These are phyloP conservation scores for Eupithecia subfuscata DNA, from an alignment of 2,888 invertebrate genomes.

Conservation along the genomic window DNA sequence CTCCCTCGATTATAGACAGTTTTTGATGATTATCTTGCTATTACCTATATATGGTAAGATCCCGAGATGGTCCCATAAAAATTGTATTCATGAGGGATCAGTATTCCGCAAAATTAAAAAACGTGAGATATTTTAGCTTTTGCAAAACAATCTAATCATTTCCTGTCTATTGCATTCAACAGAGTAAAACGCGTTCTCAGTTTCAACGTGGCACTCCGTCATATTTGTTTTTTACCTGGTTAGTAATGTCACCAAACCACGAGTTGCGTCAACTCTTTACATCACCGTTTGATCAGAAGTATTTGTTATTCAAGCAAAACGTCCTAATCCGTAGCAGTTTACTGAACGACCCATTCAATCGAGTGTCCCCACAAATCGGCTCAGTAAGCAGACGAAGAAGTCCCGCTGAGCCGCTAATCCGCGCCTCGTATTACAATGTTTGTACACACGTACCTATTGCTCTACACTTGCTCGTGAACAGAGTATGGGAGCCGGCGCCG, in stretches of 20 bases:
- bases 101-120: too few species aligned
- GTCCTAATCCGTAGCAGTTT: neutral
- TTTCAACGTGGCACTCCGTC: neutral
- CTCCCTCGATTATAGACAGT: too few species aligned
- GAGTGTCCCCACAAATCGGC: neutral
- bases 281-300: neutral
- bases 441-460: neutral
- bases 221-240: too few species aligned
- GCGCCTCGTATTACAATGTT: neutral
- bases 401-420: neutral
- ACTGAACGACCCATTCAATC: neutral
- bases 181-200: neutral
- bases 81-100: neutral
- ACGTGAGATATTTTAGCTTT: too few species aligned
- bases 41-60: too few species aligned
- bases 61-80: neutral
- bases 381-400: conserved; percentile 1
- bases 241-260: neutral
- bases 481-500: neutral
- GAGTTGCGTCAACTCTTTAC: neutral
- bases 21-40: too few species aligned
- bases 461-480: neutral
- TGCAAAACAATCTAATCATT: too few species aligned
- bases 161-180: neutral
- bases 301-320: neutral